These are phyloP conservation scores for Chrysocyon brachyurus DNA, from an alignment of 2,797 vertebrate species.

Conservation along the genomic window DNA sequence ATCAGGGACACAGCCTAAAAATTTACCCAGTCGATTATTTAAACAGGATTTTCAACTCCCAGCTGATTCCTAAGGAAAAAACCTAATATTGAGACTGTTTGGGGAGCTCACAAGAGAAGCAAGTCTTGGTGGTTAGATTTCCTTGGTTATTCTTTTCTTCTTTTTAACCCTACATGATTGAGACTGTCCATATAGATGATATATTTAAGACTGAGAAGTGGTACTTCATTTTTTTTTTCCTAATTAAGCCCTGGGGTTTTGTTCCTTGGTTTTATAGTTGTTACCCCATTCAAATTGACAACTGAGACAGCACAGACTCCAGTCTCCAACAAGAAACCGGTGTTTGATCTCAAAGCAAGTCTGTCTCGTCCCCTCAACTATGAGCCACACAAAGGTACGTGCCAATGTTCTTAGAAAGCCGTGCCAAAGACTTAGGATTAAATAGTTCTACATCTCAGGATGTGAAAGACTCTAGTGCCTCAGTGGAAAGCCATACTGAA, in stretches of 20 bases:
- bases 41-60: slow-evolving; percentile 4
- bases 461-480: background rate
- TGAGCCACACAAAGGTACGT: slow-evolving; percentile 95
- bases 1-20: background rate
- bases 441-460: background rate
- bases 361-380: slow-evolving; percentile 95
- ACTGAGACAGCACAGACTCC: slow-evolving; percentile 87
- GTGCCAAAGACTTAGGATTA: fast-evolving
- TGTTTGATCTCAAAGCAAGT: slow-evolving; percentile 96
- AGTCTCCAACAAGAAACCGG: slow-evolving; percentile 90
- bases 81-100: background rate
- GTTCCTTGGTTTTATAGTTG: slow-evolving; percentile 82
- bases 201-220: slow-evolving; percentile 46
- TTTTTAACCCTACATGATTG: slow-evolving; percentile 25
- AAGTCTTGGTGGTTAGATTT: background rate
- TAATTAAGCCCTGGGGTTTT: slow-evolving; percentile 47
- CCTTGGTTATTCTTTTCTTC: background rate
- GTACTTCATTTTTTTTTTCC: slow-evolving; percentile 11
- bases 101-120: background rate
- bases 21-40: background rate
- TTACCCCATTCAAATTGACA: slow-evolving; percentile 91
- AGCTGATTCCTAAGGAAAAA: background rate
- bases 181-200: background rate
- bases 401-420: background rate
- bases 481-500: background rate